Evolutionary conservation across 2,888 invertebrate genomes (phyloP), one percentile per base, ranked within the genome.

Genomic region (Emesis castigata): DNA sequence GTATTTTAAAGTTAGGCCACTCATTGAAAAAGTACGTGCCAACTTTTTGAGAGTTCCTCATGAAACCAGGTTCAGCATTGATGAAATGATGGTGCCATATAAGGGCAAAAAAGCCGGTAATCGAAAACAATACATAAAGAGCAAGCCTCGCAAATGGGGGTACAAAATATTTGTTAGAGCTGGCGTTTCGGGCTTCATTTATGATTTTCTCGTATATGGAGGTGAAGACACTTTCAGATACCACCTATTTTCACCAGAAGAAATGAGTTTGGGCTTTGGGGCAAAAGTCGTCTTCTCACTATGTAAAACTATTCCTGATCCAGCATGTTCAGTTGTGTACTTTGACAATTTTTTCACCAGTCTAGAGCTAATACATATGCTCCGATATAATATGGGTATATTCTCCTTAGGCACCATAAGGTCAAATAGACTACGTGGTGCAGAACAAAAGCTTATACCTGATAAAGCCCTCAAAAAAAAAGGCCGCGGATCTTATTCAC

Each of bases 31-130:
- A n/a, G n/a, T n/a, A n/a, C n/a, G n/a, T n/a, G n/a, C n/a, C n/a
- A n/a, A n/a, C n/a, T 75, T 73, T 75, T 48, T 78, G 75, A 81
- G 71, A 31, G 31, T 31, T 7, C 7, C 31, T 31, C 31, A 1
- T 53, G 89, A 88, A 82, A 85, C 69, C 6, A 44, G 72, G 2
- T 90, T 85, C 73, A 86, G 86, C 39, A 82, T 91, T 1, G 90
- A 90, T 79, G 89, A 91, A 79, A 89, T 90, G 89, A 89, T 91
- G 87, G 81, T 90, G 6, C 87, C 89, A 11, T 90, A 90, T 77
- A 90, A 90, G 76, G 90, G 89, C 1, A 85, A 44, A 29, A n/a
- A 84, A 83, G 89, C 89, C n/a, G 89, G 89, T 3, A 84, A 74
- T 73, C 70, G 88, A 56, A 85, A 84, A 29, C 90, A 90, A 61